Conservation (phyloP, 2,888 invertebrate species). For the Adelognathus sp. region DNA sequence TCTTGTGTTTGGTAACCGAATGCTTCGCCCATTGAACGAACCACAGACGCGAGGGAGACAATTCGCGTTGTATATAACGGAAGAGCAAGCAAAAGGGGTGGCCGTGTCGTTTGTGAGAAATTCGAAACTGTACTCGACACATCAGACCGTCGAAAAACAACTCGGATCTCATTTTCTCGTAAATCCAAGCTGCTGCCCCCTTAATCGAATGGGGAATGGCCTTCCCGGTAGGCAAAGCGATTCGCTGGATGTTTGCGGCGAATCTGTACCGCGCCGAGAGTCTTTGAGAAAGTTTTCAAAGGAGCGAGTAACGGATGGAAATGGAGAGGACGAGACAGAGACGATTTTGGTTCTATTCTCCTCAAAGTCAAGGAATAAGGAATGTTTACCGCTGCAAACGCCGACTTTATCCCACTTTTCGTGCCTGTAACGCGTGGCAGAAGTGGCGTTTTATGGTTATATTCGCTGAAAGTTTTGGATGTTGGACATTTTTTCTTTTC, state of each 20-base stretch:
- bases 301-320: not conserved
- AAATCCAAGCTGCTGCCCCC: not conserved
- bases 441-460: too few species aligned
- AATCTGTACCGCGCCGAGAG: constrained; percentile 6
- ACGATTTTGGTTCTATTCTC: constrained; percentile 26
- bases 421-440: too few species aligned
- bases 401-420: too few species aligned
- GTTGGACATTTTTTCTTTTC: too few species aligned
- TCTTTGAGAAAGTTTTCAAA: constrained; percentile 34
- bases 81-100: not conserved
- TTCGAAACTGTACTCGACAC: not conserved
- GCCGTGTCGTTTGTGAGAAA: not conserved
- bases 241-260: not conserved
- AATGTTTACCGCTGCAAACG: not conserved
- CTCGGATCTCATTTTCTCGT: constrained; percentile 20
- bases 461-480: too few species aligned
- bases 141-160: constrained; percentile 13
- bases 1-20: not conserved
- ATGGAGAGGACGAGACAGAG: not conserved
- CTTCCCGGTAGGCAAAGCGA: not conserved
- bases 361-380: constrained; percentile 4
- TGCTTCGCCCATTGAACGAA: not conserved
- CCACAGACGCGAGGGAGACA: not conserved
- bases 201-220: constrained; percentile 1
- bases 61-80: not conserved